Evolutionary conservation across 2,797 vertebrate species (phyloP).

Genomic region (Peromyscus nudipes): DNA sequence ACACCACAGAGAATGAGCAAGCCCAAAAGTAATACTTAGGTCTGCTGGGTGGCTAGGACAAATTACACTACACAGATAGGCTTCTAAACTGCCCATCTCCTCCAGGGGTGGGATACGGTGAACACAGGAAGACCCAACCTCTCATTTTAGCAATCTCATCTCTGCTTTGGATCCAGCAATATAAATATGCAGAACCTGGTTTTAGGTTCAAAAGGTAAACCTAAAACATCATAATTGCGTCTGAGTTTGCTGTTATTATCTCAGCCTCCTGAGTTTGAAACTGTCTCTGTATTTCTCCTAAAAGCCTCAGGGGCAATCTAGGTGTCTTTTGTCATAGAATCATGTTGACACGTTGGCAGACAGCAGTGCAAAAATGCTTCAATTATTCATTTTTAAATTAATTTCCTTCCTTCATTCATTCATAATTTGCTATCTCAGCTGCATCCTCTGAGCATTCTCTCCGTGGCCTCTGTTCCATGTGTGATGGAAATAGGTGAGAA

Average conservation of each 20-base stretch:
- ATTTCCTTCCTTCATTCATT: not conserved
- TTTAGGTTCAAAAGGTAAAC: not conserved
- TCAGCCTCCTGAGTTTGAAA: not conserved
- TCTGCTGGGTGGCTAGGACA: slow-evolving; percentile 15
- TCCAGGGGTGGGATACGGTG: not conserved
- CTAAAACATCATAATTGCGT: not conserved
- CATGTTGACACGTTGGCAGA: not conserved
- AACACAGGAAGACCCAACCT: not conserved
- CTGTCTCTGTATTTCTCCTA: not conserved
- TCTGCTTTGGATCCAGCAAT: not conserved
- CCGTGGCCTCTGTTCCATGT: not conserved
- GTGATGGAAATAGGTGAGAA: not conserved
- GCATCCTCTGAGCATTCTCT: not conserved
- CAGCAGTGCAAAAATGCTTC: not conserved
- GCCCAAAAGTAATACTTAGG: not conserved
- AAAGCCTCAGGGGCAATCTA: not conserved
- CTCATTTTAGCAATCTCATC: not conserved
- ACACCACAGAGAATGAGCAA: not conserved
- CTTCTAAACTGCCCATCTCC: not conserved
- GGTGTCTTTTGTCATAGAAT: not conserved
- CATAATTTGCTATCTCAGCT: not conserved
- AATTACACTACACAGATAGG: not conserved
- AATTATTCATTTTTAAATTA: not conserved
- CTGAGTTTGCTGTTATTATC: slow-evolving; percentile 3
- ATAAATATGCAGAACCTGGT: not conserved